Conservation (phyloP, 2,888 invertebrate genomes). For the Ephialtes manifestator region DNA sequence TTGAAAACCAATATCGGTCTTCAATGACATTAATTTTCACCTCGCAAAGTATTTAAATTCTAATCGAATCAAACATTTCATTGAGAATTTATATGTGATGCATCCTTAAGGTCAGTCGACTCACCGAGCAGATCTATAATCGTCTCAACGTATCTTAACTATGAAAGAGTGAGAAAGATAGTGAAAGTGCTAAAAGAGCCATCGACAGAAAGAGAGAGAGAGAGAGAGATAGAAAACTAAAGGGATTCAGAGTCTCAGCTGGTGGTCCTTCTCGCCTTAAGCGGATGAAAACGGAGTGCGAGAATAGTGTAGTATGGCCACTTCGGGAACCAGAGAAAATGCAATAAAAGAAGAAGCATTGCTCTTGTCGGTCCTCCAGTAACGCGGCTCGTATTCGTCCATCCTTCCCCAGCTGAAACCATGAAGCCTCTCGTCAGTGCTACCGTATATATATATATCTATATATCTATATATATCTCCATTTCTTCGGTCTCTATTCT, state of each 20-base stretch:
- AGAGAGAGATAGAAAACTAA: too few relatives aligned
- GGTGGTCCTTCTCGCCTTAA: conserved; percentile 26
- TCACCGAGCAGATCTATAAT: not conserved
- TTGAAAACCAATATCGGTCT: too few relatives aligned
- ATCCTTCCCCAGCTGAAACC: conserved; percentile 13
- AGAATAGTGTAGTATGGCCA: conserved; percentile 30
- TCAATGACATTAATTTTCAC: too few relatives aligned
- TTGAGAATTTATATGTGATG: too few relatives aligned
- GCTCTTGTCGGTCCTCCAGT: conserved; percentile 22
- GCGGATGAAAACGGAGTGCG: conserved; percentile 34
- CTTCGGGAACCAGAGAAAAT: conserved; percentile 44
- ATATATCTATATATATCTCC: not conserved
- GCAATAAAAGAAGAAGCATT: conserved; percentile 49
- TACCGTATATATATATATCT: not conserved
- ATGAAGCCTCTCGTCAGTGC: conserved; percentile 6
- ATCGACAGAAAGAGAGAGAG: not conserved
- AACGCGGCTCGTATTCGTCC: conserved; percentile 19
- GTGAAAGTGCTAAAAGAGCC: not conserved
- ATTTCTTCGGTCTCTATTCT: not conserved
- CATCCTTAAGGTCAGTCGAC: not conserved
- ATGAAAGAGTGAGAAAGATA: not conserved
- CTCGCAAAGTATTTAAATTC: too few relatives aligned
- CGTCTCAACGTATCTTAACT: not conserved
- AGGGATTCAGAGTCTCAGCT: not conserved
- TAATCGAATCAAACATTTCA: too few relatives aligned